phyloP scores from a whole-genome alignment of 2,113 vertebrate species.

The Spilogale gracilis region DNA sequence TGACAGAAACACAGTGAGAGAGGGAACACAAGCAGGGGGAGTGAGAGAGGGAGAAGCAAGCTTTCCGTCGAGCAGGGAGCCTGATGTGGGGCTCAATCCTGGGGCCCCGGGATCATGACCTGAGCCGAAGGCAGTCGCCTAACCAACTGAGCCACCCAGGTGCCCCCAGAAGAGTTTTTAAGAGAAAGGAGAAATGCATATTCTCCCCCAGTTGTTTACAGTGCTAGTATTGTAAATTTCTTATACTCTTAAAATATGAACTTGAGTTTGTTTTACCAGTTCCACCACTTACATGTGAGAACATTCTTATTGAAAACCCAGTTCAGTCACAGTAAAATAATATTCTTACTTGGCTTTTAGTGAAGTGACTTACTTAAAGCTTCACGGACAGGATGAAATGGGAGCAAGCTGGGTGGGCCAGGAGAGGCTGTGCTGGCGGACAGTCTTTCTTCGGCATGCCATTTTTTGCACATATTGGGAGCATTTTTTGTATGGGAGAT shows the following conservation, averaged over 20 bases:
- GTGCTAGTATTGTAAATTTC: not conserved
- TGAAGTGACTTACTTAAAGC: not conserved
- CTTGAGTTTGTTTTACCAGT: constrained; percentile 31
- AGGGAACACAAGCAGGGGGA: no score
- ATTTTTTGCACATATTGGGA: not conserved
- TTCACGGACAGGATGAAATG: not conserved
- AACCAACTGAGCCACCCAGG: no score
- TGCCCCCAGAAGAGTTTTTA: not conserved
- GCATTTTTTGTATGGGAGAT: not conserved
- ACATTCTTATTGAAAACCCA: not conserved
- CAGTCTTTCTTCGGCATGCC: not conserved
- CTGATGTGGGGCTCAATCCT: no score
- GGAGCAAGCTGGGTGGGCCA: not conserved
- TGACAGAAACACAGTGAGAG: no score
- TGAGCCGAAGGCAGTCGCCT: no score
- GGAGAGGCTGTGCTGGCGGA: no score
- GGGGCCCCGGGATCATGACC: no score
- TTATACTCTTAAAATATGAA: not conserved
- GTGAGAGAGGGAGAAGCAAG: no score
- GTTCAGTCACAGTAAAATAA: not conserved
- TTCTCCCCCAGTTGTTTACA: not conserved
- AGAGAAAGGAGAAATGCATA: not conserved
- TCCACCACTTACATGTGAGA: not conserved
- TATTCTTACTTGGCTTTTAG: constrained; percentile 27
- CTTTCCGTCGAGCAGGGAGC: no score